These are phyloP conservation scores for Pheosia tremula DNA, from an alignment of 2,888 invertebrate genomes.

Conservation along the genomic window DNA sequence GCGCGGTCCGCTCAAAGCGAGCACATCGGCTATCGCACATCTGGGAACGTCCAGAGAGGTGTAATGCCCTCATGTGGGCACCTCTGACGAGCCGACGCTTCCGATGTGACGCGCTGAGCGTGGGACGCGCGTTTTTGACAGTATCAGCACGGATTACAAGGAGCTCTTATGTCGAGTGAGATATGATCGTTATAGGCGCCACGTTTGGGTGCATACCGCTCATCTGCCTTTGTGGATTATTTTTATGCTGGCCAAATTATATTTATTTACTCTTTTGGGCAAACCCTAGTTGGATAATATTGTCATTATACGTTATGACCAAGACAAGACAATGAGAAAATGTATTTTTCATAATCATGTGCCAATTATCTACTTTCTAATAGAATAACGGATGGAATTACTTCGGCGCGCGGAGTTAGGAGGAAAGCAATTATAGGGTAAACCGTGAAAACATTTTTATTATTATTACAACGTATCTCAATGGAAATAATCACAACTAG, in stretches of 20 bases:
- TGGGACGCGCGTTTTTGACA: conserved; percentile 73
- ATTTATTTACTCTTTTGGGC: neutral
- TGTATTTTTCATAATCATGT: too few species aligned
- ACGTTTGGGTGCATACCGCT: conserved; percentile 46
- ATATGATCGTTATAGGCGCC: conserved; percentile 53
- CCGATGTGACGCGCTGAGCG: conserved; percentile 63
- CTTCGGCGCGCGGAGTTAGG: too few species aligned
- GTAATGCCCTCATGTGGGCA: conserved; percentile 78
- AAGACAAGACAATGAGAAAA: too few species aligned
- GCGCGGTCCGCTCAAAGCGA: conserved; percentile 67
- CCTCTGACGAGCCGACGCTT: conserved; percentile 73
- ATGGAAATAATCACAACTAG: too few species aligned
- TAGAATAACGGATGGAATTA: too few species aligned
- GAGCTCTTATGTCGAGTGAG: conserved; percentile 57
- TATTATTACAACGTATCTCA: too few species aligned
- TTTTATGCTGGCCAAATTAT: neutral
- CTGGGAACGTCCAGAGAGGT: conserved; percentile 69
- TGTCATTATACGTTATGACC: too few species aligned
- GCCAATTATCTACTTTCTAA: too few species aligned
- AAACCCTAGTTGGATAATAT: too few species aligned
- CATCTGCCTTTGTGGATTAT: conserved; percentile 13
- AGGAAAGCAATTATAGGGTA: too few species aligned
- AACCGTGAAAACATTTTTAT: too few species aligned
- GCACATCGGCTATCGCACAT: conserved; percentile 59
- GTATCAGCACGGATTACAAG: conserved; percentile 59